These are phyloP conservation scores for Antidorcas marsupialis DNA, from an alignment of 2,113 vertebrate species.

Conservation along the genomic window DNA sequence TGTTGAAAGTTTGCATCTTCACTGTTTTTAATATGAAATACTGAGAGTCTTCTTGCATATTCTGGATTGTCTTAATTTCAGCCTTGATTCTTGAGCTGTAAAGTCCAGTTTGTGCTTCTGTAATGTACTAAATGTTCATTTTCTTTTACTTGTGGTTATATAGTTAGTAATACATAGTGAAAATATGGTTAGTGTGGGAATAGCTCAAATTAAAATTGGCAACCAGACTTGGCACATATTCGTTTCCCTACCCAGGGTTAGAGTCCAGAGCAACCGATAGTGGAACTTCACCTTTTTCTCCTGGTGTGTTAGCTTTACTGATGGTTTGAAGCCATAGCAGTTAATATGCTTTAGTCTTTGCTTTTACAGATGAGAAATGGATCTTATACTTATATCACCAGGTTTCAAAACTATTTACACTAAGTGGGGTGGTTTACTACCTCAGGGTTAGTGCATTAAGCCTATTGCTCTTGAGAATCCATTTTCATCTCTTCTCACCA, in stretches of 20 bases:
- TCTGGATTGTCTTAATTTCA: constrained; percentile 31
- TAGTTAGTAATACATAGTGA: constrained; percentile 43
- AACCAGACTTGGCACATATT: constrained; percentile 24
- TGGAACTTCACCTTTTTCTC: constrained; percentile 51
- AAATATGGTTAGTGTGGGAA: constrained; percentile 45
- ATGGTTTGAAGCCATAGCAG: constrained; percentile 61
- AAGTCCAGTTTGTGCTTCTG: constrained; percentile 35
- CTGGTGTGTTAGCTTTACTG: constrained; percentile 56
- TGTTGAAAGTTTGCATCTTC: constrained; percentile 25
- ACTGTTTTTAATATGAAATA: background rate
- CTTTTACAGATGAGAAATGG: constrained; percentile 52
- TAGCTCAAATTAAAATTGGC: constrained; percentile 44
- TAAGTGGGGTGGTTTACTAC: constrained; percentile 71
- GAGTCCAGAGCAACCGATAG: constrained; percentile 28
- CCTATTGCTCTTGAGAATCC: constrained; percentile 74
- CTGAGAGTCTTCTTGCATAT: background rate
- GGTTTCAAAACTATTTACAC: constrained; percentile 63
- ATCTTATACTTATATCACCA: constrained; percentile 66
- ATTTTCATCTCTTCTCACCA: constrained; percentile 76
- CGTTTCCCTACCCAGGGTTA: background rate
- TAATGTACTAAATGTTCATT: background rate
- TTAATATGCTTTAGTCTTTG: constrained; percentile 58
- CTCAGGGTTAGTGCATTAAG: constrained; percentile 76
- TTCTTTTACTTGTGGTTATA: constrained; percentile 25
- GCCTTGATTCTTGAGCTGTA: background rate